These are phyloP conservation scores for Phocoena sinus DNA, from an alignment of 2,113 vertebrate species.

Conservation along the genomic window DNA sequence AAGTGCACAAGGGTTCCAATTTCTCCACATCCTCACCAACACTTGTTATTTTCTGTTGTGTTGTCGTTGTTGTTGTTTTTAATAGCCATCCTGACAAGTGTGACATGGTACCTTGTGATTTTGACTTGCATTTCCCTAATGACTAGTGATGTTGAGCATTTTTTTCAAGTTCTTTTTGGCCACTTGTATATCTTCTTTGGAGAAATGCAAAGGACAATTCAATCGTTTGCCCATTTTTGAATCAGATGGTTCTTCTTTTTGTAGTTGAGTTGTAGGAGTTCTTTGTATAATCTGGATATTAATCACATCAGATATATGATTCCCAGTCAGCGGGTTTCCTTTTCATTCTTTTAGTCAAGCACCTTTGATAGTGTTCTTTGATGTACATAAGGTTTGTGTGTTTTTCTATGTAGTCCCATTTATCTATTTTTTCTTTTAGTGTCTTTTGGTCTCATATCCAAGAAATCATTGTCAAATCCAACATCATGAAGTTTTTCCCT, in stretches of 20 bases:
- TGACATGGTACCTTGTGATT: not conserved
- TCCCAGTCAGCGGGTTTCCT: not conserved
- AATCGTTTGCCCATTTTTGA: too few relatives aligned
- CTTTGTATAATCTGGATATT: not conserved
- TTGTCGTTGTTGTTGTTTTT: not conserved
- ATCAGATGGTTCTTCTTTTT: too few relatives aligned
- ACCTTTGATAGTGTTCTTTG: not conserved
- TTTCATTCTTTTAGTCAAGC: not conserved
- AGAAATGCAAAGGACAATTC: too few relatives aligned
- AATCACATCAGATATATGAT: not conserved
- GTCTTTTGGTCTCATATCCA: not conserved
- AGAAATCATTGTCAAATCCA: not conserved
- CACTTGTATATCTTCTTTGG: too few relatives aligned
- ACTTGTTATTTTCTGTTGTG: not conserved
- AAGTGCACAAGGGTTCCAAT: not conserved
- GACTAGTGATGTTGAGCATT: not conserved
- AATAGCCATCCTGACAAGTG: not conserved
- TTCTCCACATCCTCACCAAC: not conserved
- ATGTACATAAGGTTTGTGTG: not conserved
- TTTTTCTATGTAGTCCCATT: not conserved
- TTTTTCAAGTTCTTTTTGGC: too few relatives aligned
- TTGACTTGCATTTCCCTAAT: not conserved
- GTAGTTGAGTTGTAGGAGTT: not conserved
- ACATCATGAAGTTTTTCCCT: not conserved
- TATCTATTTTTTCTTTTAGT: not conserved